Percentiles rank a stretch among this genome's conserved stretches.
Evolutionary conservation across 2,113 vertebrate species (phyloP).

Genomic region (Takifugu flavidus): DNA sequence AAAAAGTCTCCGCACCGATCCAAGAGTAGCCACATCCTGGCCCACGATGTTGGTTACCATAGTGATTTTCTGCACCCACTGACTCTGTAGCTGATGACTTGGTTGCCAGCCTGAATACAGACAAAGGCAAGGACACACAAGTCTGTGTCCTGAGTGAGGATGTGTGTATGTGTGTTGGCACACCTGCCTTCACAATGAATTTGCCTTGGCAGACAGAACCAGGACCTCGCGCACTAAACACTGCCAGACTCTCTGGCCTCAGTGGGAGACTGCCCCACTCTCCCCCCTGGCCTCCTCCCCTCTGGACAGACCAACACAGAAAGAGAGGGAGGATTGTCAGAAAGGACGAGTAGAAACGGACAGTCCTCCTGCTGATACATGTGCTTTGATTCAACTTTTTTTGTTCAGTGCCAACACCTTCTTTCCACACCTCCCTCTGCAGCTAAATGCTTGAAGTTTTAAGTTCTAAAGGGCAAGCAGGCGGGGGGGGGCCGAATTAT

Average conservation of each 20-base stretch:
- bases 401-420: slow-evolving; percentile 61
- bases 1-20: slow-evolving; percentile 60
- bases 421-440: slow-evolving; percentile 29
- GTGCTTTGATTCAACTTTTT: slow-evolving; percentile 40
- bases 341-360: slow-evolving; percentile 46
- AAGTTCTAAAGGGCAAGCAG: slow-evolving; percentile 34
- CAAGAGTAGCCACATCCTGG: slow-evolving; percentile 63
- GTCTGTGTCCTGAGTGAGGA: slow-evolving; percentile 62
- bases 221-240: slow-evolving; percentile 61
- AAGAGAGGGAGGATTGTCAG: slow-evolving; percentile 24
- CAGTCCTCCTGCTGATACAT: slow-evolving; percentile 41
- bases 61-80: slow-evolving; percentile 60
- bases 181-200: slow-evolving; percentile 69
- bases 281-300: slow-evolving; percentile 32
- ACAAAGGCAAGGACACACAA: slow-evolving; percentile 68
- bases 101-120: slow-evolving; percentile 63
- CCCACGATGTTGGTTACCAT: slow-evolving; percentile 66
- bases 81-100: slow-evolving; percentile 60
- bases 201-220: slow-evolving; percentile 68
- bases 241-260: slow-evolving; percentile 67
- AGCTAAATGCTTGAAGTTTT: slow-evolving; percentile 27
- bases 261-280: slow-evolving; percentile 50
- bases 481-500: slow-evolving; percentile 21
- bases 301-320: slow-evolving; percentile 14
- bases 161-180: slow-evolving; percentile 59